Evolutionary conservation across 2,888 invertebrate genomes (phyloP), one percentile per base, ranked within the genome.

Genomic region (Suillia variegata): DNA sequence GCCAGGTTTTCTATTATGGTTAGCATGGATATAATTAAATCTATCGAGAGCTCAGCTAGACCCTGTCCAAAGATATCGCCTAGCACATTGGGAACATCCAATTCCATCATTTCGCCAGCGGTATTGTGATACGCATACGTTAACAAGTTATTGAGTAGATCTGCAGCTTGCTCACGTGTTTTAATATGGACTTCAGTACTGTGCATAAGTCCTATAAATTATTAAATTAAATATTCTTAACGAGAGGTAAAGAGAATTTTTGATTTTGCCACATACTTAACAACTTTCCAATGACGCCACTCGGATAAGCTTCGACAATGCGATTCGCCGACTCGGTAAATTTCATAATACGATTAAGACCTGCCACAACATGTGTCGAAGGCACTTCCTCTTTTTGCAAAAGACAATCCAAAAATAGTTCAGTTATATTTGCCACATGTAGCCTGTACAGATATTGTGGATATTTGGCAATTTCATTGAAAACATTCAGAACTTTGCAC

Each of bases 401-500:
- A 4, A 78, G 61, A 17, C 76, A 77, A 0, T 62, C 52, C 5
- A 79, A 42, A 4, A 79, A 66, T 53, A 71, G 67, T 0, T 71
- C 55, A 1, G 70, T 72, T 1, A 78, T 62, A 1, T 60, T 55
- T 0, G 71, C 70, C 0, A 15, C 54, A 20, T 73, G 70, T 24
- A 78, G 69, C n/a, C 73, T 66, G 1, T 34, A 4, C 48, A 77
- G 20, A 48, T 63, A 77, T 22, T 62, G 63, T 2, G 42, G 42
- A 24, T 71, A 75, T 52, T 72, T 71, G 6, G 78, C 77, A 6
- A 69, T 61, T 49, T 78, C 78, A 2, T 73, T 65, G 10, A 76
- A 73, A 2, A 78, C 73, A 18, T 67, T 63, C 3, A 77, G 64
- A 1, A 75, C 67, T 17, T 64, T 63, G 61, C 74, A 78, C 3